Conservation (phyloP, 2,888 invertebrate genomes). For the Pteria penguin region DNA sequence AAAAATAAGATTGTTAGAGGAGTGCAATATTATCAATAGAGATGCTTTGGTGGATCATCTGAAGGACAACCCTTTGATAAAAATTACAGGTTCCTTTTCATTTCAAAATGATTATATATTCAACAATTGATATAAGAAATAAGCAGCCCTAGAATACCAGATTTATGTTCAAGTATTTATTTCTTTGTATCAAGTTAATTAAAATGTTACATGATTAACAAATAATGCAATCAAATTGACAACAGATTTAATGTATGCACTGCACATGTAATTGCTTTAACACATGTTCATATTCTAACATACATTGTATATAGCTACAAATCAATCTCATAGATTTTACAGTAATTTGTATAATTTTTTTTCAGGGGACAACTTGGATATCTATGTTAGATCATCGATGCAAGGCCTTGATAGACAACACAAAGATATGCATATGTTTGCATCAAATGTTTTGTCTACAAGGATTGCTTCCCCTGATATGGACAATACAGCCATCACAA, state of each 20-base stretch:
- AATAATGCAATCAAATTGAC: no score
- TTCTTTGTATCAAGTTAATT: no score
- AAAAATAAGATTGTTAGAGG: constrained; percentile 24
- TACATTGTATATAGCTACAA: no score
- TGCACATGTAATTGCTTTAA: no score
- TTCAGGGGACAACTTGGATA: constrained; percentile 40
- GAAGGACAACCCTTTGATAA: constrained; percentile 36
- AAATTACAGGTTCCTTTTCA: constrained; percentile 29
- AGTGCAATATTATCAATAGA: not conserved
- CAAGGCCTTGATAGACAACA: constrained; percentile 19
- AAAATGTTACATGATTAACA: no score
- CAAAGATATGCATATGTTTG: constrained; percentile 33
- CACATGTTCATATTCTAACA: no score
- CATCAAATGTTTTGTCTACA: constrained; percentile 29
- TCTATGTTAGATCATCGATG: constrained; percentile 28
- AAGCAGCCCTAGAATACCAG: no score
- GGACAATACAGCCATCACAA: not conserved
- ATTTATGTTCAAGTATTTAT: no score
- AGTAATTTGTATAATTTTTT: not conserved
- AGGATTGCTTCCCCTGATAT: constrained; percentile 31
- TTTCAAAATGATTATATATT: no score
- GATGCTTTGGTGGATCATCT: constrained; percentile 14
- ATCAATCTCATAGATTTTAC: no score
- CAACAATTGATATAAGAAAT: no score
- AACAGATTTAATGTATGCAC: no score